phyloP scores from a whole-genome alignment of 2,888 invertebrate species.

The Allolobophora icterica region DNA sequence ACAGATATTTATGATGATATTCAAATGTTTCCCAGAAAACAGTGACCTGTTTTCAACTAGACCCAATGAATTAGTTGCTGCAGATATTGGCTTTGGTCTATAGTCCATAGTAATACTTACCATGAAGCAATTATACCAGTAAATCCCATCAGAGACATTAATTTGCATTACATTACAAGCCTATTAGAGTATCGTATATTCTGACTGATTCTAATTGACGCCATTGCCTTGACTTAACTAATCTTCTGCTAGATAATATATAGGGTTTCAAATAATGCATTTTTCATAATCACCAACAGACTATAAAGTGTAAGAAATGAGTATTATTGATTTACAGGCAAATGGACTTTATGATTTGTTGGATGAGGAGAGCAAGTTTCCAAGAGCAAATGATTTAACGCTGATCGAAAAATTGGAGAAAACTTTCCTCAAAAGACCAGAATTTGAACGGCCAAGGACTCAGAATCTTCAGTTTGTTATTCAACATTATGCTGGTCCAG shows the following conservation, averaged over 20 bases:
- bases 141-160: neutral
- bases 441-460: conserved; percentile 44
- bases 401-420: conserved; percentile 57
- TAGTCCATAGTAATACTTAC: neutral
- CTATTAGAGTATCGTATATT: neutral
- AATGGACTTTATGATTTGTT: conserved; percentile 58
- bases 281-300: too few species aligned
- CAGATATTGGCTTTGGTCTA: too few species aligned
- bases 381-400: conserved; percentile 58
- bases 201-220: neutral
- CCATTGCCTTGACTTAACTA: neutral
- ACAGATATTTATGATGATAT: neutral
- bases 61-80: too few species aligned
- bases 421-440: conserved; percentile 40
- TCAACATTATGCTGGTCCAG: conserved; percentile 49
- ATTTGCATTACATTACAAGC: too few species aligned
- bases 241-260: neutral
- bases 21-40: neutral
- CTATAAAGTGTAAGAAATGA: neutral
- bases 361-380: conserved; percentile 62
- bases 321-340: conserved; percentile 50
- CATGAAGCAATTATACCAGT: neutral
- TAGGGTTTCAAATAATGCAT: neutral
- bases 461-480: conserved; percentile 46
- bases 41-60: neutral